Evolutionary conservation across 2,888 invertebrate species (phyloP).

Genomic region (Athetis lepigone): DNA sequence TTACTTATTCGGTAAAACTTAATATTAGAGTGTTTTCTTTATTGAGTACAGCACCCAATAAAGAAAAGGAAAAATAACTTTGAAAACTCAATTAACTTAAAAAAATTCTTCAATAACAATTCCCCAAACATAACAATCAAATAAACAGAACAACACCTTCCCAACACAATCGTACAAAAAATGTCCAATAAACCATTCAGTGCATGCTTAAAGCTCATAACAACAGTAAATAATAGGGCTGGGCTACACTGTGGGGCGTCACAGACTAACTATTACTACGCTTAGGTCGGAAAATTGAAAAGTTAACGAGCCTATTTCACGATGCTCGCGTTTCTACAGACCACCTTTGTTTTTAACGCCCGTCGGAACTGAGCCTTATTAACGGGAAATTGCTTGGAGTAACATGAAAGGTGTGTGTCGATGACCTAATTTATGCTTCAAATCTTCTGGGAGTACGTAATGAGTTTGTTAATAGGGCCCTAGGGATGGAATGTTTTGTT

Average conservation of each 20-base stretch:
- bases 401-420: slow-evolving; percentile 76
- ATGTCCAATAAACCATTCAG: slow-evolving; percentile 29
- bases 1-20: no score
- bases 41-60: no score
- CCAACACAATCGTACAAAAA: neutral
- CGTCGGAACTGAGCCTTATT: slow-evolving; percentile 79
- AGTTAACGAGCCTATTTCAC: slow-evolving; percentile 87
- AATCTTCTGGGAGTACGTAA: slow-evolving; percentile 57
- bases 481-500: neutral
- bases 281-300: slow-evolving; percentile 87
- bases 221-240: slow-evolving; percentile 57
- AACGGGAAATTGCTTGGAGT: slow-evolving; percentile 79
- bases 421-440: slow-evolving; percentile 74
- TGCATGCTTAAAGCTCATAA: slow-evolving; percentile 58
- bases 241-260: slow-evolving; percentile 53
- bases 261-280: slow-evolving; percentile 71
- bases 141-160: slow-evolving; percentile 3
- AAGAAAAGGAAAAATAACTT: no score
- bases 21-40: no score
- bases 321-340: slow-evolving; percentile 76
- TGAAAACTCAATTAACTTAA: no score
- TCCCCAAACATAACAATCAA: no score
- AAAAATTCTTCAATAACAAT: no score
- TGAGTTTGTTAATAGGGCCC: slow-evolving; percentile 43
- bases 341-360: slow-evolving; percentile 80